These are phyloP conservation scores for Lepus europaeus DNA, from an alignment of 2,113 vertebrate species.

Conservation along the genomic window DNA sequence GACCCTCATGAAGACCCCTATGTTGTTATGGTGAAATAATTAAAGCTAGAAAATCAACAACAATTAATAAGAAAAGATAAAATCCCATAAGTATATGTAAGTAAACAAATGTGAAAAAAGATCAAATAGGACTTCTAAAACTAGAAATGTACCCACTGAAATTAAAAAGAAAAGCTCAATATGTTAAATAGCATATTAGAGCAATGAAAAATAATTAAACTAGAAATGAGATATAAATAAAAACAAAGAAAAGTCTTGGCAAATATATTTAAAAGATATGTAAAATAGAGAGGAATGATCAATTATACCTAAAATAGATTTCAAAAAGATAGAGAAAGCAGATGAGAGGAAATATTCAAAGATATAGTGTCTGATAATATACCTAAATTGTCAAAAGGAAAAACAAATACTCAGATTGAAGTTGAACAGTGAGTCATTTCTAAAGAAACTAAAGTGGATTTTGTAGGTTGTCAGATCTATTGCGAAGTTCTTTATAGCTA, in stretches of 20 bases:
- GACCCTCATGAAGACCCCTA: conserved; percentile 21
- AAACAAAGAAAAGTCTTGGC: not conserved
- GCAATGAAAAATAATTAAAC: not conserved
- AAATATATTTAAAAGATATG: not conserved
- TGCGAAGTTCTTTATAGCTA: not conserved
- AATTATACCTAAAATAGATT: not conserved
- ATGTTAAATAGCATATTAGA: not conserved
- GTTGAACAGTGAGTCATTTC: not conserved
- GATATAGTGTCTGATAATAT: not conserved
- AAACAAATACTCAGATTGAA: not conserved
- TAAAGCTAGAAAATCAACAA: conserved; percentile 36
- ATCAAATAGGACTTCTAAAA: not conserved
- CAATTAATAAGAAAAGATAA: conserved; percentile 13
- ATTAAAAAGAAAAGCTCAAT: not conserved
- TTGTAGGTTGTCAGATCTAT: not conserved
- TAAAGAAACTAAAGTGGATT: not conserved
- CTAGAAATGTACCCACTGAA: not conserved
- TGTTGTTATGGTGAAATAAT: conserved; percentile 38
- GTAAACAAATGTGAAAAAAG: conserved; percentile 33
- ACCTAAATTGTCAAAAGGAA: not conserved
- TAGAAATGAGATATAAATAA: not conserved
- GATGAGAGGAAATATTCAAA: not conserved
- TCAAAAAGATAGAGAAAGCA: not conserved
- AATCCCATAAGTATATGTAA: not conserved
- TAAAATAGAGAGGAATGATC: not conserved